Evolutionary conservation across 2,113 vertebrate genomes (phyloP), one percentile per base, ranked within the genome.

Genomic region (Cryptotis parvus): DNA sequence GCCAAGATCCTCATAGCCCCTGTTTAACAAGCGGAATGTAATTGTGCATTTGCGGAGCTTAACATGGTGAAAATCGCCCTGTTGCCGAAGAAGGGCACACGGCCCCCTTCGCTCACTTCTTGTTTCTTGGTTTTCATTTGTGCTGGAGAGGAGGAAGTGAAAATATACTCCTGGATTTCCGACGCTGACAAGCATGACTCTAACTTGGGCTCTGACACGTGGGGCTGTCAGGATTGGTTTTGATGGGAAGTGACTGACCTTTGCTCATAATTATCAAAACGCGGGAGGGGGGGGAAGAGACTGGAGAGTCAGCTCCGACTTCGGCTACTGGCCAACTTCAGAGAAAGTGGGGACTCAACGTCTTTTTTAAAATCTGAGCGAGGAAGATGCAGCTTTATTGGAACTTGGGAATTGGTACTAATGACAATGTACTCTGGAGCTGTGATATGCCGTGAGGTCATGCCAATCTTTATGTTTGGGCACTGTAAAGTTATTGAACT

Each of bases 221-320:
- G 95, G 96, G 82, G 89, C 90, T 98, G 94, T 97, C 94, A 97
- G 94, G 96, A 96, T 96, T 94, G 97, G 94, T 94, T 87, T 95
- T 96, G 92, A 97, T 68, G 93, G 94, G 87, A 98, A 97, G 91
- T 91, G 96, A 97, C 29, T 97, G 97, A 98, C 97, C 95, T 98
- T 94, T 97, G 86, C 72, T 97, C 94, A 90, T 85, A 85, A 94
- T 97, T 97, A 97, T 96, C 94, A 97, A 98, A 98, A 98, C 95
- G 94, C 95, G 87, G 89, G 96, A 97, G 97, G 94, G 79, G 74
- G 91, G 79, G 74, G 91, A 80, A 88, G 52, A 66, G 1, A 94
- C 39, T 65, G 75, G 87, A 93, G 87, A 96, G 92, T 93, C 97
- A 98, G 96, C 97, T 98, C 97, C 94, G 94, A 94, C 66, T 93